phyloP scores from a whole-genome alignment of 2,888 invertebrate species.

The Lumbricus terrestris region DNA sequence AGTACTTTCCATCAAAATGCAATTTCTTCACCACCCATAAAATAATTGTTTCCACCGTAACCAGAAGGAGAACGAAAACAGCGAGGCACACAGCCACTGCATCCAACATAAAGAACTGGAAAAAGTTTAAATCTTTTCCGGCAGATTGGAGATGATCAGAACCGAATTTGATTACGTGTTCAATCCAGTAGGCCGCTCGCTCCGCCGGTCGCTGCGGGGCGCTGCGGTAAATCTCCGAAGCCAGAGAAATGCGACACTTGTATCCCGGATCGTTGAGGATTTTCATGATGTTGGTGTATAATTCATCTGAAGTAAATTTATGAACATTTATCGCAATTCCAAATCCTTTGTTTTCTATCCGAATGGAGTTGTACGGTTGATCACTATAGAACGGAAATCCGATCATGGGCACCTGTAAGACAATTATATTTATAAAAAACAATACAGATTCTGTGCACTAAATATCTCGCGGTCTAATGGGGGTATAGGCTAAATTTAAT shows the following conservation, averaged over 20 bases:
- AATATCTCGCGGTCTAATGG: too few relatives aligned
- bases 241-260: conserved; percentile 9
- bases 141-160: conserved; percentile 19
- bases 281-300: neutral
- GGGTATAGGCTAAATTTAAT: too few relatives aligned
- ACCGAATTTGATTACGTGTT: conserved; percentile 24
- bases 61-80: too few relatives aligned
- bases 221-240: conserved; percentile 21
- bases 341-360: conserved; percentile 14
- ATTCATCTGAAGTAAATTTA: neutral
- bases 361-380: conserved; percentile 15
- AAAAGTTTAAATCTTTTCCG: conserved; percentile 16
- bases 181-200: conserved; percentile 27
- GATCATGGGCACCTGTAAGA: conserved; percentile 18
- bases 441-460: neutral
- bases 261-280: conserved; percentile 13
- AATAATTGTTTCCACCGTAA: neutral
- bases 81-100: neutral
- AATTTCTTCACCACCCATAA: neutral
- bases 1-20: neutral
- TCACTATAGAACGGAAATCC: conserved; percentile 18
- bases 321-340: conserved; percentile 7
- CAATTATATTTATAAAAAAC: conserved; percentile 10
- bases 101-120: too few relatives aligned
- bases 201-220: neutral